Evolutionary conservation across 2,113 vertebrate genomes (phyloP).

Genomic region (Cryptotis parvus): DNA sequence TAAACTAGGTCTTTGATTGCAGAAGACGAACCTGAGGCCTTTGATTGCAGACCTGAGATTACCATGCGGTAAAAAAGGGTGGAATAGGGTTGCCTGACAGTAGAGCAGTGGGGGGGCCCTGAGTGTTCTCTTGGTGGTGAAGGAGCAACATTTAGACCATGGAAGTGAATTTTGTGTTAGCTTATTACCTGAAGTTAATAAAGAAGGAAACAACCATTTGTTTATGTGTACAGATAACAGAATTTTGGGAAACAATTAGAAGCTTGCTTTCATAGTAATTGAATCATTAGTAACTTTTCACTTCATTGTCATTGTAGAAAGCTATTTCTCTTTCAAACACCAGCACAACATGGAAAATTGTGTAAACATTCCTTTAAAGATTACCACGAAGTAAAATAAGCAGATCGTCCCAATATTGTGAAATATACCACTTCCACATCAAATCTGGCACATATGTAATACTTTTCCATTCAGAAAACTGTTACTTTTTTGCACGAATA

Average conservation of each 20-base stretch:
- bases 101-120: no score
- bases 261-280: background rate
- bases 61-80: no score
- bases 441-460: slow-evolving; percentile 28
- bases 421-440: background rate
- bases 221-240: no score
- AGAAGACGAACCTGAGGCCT: no score
- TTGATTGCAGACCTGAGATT: no score
- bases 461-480: slow-evolving; percentile 46
- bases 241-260: slow-evolving; percentile 19
- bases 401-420: slow-evolving; percentile 5
- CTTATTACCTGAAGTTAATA: no score
- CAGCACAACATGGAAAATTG: background rate
- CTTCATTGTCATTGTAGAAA: slow-evolving; percentile 24
- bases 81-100: no score
- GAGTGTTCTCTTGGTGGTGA: no score
- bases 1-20: no score
- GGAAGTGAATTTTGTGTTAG: no score
- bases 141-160: no score
- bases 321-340: background rate
- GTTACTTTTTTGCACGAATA: background rate
- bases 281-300: background rate
- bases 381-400: slow-evolving; percentile 52
- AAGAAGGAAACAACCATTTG: no score
- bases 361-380: slow-evolving; percentile 21